phyloP scores from a whole-genome alignment of 2,797 vertebrate genomes.

The Rhinella marina region DNA sequence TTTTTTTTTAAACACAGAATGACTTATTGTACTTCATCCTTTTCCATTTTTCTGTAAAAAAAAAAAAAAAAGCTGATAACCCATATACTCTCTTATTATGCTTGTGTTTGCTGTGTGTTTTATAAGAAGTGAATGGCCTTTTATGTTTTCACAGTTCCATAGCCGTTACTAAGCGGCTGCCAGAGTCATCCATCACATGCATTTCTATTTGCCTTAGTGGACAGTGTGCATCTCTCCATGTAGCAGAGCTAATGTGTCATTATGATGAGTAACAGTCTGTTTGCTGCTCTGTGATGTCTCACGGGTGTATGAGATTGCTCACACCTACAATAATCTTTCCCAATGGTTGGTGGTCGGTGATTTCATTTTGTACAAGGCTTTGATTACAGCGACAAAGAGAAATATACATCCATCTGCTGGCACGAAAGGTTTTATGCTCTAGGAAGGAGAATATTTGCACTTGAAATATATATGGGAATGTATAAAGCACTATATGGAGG shows the following conservation, averaged over 20 bases:
- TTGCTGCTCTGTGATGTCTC: slow-evolving; percentile 8
- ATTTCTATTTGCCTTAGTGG: slow-evolving; percentile 23
- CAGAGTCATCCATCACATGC: slow-evolving; percentile 14
- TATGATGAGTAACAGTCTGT: slow-evolving; percentile 33
- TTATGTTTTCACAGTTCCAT: background rate
- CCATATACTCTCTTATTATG: background rate
- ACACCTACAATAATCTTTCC: background rate
- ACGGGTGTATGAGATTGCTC: slow-evolving; percentile 16
- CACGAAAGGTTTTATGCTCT: background rate
- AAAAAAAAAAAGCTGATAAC: background rate
- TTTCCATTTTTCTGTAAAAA: background rate
- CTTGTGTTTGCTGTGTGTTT: background rate
- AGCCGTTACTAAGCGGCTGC: background rate
- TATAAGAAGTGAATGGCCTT: background rate
- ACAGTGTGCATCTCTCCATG: slow-evolving; percentile 31
- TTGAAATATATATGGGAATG: background rate
- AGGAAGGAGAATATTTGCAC: background rate
- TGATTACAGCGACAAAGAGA: background rate
- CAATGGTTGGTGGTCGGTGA: background rate
- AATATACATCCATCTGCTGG: background rate
- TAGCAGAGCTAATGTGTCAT: slow-evolving; percentile 37
- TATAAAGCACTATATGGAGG: background rate
- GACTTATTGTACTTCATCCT: background rate
- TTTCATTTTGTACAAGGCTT: background rate
- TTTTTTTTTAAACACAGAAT: background rate